A percentile compares a stretch with the other conserved stretches of the same genome.
Conservation (phyloP, 2,113 vertebrate genomes). For the Aspiorhynchus laticeps region DNA sequence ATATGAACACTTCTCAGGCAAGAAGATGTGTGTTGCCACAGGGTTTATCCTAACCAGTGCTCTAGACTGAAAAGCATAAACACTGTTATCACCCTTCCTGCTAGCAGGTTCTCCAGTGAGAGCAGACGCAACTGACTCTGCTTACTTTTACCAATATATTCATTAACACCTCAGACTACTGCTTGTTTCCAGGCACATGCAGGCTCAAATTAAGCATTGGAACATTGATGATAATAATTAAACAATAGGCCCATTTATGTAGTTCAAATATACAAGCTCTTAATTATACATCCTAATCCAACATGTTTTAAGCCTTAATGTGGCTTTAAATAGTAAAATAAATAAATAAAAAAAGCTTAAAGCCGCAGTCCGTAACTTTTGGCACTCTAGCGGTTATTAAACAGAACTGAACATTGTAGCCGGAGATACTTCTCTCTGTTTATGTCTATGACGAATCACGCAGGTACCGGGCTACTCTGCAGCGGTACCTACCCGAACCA, state of each 20-base stretch:
- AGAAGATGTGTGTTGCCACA: conserved; percentile 63
- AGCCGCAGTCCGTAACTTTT: too few species aligned
- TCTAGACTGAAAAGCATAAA: conserved; percentile 66
- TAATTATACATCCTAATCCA: not conserved
- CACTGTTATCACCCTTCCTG: conserved; percentile 66
- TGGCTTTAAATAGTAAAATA: not conserved
- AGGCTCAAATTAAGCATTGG: conserved; percentile 2
- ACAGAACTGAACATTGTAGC: too few species aligned
- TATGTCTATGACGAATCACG: too few species aligned
- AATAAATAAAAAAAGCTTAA: not conserved
- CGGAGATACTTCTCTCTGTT: too few species aligned
- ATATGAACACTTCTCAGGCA: conserved; percentile 60
- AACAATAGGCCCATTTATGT: not conserved
- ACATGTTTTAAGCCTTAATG: not conserved
- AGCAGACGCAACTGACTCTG: conserved; percentile 12
- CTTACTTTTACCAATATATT: conserved; percentile 1
- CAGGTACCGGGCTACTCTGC: too few species aligned
- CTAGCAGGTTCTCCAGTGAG: conserved; percentile 42
- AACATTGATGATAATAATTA: not conserved
- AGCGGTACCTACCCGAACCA: too few species aligned
- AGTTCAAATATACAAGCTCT: not conserved
- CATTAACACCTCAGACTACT: not conserved
- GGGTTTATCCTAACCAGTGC: conserved; percentile 67
- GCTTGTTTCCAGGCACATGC: not conserved
- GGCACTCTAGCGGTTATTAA: too few species aligned